These are phyloP conservation scores for Polydrusus cervinus DNA, from an alignment of 2,888 invertebrate species.

Conservation along the genomic window DNA sequence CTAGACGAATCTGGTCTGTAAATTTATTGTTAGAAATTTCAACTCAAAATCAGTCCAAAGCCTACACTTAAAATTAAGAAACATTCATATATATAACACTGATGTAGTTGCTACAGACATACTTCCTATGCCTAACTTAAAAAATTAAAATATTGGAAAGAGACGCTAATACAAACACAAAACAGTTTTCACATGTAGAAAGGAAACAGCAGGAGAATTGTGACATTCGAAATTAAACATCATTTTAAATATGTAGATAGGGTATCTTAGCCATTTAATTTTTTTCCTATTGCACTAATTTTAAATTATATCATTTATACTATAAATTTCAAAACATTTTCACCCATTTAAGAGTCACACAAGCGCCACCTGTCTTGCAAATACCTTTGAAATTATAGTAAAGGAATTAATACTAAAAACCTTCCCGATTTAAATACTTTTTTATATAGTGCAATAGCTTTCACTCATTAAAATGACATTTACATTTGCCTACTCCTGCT, in stretches of 20 bases:
- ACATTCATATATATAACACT: conserved; percentile 23
- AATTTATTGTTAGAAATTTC: neutral
- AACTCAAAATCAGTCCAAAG: conserved; percentile 7
- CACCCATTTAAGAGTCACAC: too few relatives aligned
- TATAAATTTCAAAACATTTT: too few relatives aligned
- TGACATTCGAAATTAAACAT: conserved; percentile 3
- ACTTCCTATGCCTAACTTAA: conserved; percentile 32
- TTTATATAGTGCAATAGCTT: neutral
- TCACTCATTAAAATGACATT: conserved; percentile 14
- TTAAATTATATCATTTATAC: neutral
- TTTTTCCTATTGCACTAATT: conserved; percentile 7
- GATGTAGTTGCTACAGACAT: conserved; percentile 16
- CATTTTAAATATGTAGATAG: conserved; percentile 9
- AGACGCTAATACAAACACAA: conserved; percentile 35
- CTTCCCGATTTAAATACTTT: neutral
- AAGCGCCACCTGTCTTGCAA: too few relatives aligned
- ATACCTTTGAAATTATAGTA: too few relatives aligned
- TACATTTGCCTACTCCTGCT: conserved; percentile 15
- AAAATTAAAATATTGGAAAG: conserved; percentile 26
- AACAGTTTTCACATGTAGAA: conserved; percentile 9
- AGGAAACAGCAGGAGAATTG: conserved; percentile 7
- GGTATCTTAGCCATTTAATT: neutral
- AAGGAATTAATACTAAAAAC: neutral
- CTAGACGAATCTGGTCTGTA: neutral
- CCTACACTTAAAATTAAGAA: conserved; percentile 22